These are phyloP conservation scores for Macrosoma leucophasiata DNA, from an alignment of 2,888 invertebrate species.

Conservation along the genomic window DNA sequence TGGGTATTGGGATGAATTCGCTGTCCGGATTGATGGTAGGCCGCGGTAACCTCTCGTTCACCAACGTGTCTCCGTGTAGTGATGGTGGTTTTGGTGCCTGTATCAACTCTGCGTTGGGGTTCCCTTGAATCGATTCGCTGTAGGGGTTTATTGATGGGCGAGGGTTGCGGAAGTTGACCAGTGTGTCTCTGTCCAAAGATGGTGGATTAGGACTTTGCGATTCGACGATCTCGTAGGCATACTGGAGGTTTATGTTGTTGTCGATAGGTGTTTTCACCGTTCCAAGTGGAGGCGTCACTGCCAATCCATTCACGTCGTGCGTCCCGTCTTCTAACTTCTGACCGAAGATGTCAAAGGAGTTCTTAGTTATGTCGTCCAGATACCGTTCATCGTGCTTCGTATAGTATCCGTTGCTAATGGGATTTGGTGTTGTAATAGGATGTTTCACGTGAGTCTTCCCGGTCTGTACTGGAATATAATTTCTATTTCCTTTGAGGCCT, in stretches of 20 bases:
- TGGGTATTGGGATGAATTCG: slow-evolving; percentile 74
- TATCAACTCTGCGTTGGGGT: slow-evolving; percentile 46
- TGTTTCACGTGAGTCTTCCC: slow-evolving; percentile 47
- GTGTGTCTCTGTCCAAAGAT: slow-evolving; percentile 79
- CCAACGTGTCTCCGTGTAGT: slow-evolving; percentile 79
- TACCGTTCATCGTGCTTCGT: slow-evolving; percentile 80
- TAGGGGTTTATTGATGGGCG: slow-evolving; percentile 81
- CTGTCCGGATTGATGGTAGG: slow-evolving; percentile 83
- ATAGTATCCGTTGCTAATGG: slow-evolving; percentile 78
- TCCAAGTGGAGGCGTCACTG: slow-evolving; percentile 62
- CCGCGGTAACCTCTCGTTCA: slow-evolving; percentile 82
- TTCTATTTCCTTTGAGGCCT: slow-evolving; percentile 43
- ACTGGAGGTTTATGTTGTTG: slow-evolving; percentile 72
- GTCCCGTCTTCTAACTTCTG: slow-evolving; percentile 77
- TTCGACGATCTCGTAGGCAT: slow-evolving; percentile 65
- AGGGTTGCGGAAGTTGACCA: slow-evolving; percentile 82
- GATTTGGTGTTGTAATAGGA: slow-evolving; percentile 70
- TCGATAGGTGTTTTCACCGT: slow-evolving; percentile 65
- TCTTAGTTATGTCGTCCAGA: slow-evolving; percentile 83
- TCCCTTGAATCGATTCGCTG: slow-evolving; percentile 69
- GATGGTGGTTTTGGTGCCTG: slow-evolving; percentile 54
- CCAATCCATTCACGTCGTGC: slow-evolving; percentile 62
- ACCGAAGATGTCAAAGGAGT: slow-evolving; percentile 84
- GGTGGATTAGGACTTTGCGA: slow-evolving; percentile 48
- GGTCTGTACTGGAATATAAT: slow-evolving; percentile 50